Percentiles rank a stretch among this genome's conserved stretches.
These are phyloP conservation scores for Aspiorhynchus laticeps DNA, from an alignment of 2,113 vertebrate species.

Conservation along the genomic window DNA sequence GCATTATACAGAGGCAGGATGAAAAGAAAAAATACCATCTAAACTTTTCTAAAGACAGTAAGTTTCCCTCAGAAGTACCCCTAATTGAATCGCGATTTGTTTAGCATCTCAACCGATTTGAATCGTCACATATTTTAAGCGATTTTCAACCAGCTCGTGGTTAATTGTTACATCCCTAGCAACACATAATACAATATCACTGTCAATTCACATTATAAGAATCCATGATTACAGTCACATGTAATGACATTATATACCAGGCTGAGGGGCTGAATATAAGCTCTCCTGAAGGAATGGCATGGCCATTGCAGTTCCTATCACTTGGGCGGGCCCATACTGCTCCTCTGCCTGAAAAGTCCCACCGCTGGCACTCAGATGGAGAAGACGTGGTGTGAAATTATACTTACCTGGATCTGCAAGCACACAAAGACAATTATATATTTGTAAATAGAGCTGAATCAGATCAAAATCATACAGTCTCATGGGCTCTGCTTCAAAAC, in stretches of 20 bases:
- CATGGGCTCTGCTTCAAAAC: neutral
- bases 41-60: too few relatives aligned
- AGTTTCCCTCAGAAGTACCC: too few relatives aligned
- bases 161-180: too few relatives aligned
- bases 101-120: too few relatives aligned
- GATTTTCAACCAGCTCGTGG: too few relatives aligned
- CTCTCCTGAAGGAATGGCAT: slow-evolving; percentile 82
- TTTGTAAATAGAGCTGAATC: neutral
- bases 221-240: neutral
- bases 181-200: neutral
- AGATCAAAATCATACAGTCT: neutral
- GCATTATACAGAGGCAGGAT: too few relatives aligned
- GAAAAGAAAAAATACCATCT: too few relatives aligned
- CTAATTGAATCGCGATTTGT: too few relatives aligned
- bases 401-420: slow-evolving; percentile 78
- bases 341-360: slow-evolving; percentile 76
- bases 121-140: too few relatives aligned
- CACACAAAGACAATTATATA: neutral
- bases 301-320: slow-evolving; percentile 69
- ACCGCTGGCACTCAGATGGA: slow-evolving; percentile 72
- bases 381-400: slow-evolving; percentile 78
- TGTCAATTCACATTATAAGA: neutral
- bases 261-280: slow-evolving; percentile 75
- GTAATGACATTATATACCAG: slow-evolving; percentile 65
- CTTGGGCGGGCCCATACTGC: slow-evolving; percentile 67